Base-by-base conservation (phyloP, 2,113 vertebrate species). In the Gymnogyps californianus region DNA sequence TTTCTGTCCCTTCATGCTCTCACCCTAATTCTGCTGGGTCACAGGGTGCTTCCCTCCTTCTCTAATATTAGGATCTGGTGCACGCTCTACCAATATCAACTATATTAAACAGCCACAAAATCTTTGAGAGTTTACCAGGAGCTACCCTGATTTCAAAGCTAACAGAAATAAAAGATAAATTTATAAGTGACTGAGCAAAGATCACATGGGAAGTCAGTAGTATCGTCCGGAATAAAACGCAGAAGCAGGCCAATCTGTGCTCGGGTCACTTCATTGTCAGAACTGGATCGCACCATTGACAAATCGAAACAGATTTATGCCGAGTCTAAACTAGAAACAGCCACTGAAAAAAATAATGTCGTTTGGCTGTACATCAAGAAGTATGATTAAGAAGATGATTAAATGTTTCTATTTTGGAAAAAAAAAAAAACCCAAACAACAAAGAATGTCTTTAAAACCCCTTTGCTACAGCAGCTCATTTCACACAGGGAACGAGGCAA, bases 321-420 rank as follows among this genome's bases (percentile, higher is more conserved):
- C 22, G 9, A 77, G 66, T 29, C 82, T 87, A 93, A 89, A 96
- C 47, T 66, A 94, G 77, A 97, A 91, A 85, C 72, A 91, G 58
- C 6, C 81, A 79, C 89, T 76, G n/a, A 42, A 70, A 81, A 84
- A 86, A 83, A 49, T 38, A 70, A 47, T 2, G 31, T 40, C 36
- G 21, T 75, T 91, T 94, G 91, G 69, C 81, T 87, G 84, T 64
- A 96, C 61, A 82, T 72, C 1, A 36, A 94, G 55, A 92, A 79
- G 47, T 28, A 49, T 71, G 69, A 95, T 93, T 89, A 83, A 96
- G 94, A 89, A 72, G 24, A 84, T 91, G 11, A 92, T 88, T 86
- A 86, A 89, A 87, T 92, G 52, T 76, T 97, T 91, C 89, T 96
- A 69, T 85, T 92, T 74, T 61, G 28, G 18, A 40, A 14, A 1